These are phyloP conservation scores for Trileptium ribeirensis DNA, from an alignment of 2,888 invertebrate species.

Conservation along the genomic window DNA sequence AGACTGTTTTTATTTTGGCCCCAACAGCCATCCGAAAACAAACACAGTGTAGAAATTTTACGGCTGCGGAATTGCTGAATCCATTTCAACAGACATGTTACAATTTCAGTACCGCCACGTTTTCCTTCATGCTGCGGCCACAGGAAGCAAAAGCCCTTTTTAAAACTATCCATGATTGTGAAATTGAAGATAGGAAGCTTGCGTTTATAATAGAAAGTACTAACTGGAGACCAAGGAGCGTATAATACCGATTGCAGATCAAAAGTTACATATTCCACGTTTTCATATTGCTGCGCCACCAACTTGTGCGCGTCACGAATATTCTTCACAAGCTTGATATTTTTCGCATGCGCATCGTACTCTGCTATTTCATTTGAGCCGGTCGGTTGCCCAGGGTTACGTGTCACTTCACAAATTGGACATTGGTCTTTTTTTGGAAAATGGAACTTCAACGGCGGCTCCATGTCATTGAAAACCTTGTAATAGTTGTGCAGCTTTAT, in stretches of 20 bases:
- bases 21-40: neutral
- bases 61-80: neutral
- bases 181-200: neutral
- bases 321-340: neutral
- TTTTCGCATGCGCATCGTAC: neutral
- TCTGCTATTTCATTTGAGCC: neutral
- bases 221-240: neutral
- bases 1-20: neutral
- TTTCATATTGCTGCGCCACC: neutral
- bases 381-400: neutral
- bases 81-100: neutral
- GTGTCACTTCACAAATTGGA: neutral
- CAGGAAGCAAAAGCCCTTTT: neutral
- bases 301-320: neutral
- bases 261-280: neutral
- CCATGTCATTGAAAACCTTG: neutral
- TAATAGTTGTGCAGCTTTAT: neutral
- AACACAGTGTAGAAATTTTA: neutral
- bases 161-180: neutral
- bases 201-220: neutral
- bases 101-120: neutral
- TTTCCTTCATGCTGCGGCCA: neutral
- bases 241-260: neutral
- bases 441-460: neutral
- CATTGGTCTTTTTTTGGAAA: neutral